These are phyloP conservation scores for Crambe crambe DNA, from an alignment of 37 sponge, comb jelly and placozoan species.

Conservation along the genomic window DNA sequence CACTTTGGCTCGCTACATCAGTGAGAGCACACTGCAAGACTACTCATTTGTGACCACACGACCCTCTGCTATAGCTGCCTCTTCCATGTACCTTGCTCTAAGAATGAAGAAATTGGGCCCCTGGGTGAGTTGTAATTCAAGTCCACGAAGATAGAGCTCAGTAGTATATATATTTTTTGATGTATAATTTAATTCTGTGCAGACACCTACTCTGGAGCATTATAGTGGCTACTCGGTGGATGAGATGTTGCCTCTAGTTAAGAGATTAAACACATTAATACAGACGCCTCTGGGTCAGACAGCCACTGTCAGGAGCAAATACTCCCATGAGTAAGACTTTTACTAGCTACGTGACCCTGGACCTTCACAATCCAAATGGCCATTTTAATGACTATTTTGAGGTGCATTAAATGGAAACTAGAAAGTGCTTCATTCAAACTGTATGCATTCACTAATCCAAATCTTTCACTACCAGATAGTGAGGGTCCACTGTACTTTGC, in stretches of 20 bases:
- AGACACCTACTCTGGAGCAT: constrained; percentile 86
- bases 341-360: not conserved
- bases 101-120: constrained; percentile 78
- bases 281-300: constrained; percentile 50
- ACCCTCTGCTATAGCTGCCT: constrained; percentile 87
- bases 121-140: constrained; percentile 66
- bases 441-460: no score
- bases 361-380: no score
- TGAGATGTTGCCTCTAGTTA: constrained; percentile 69
- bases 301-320: constrained; percentile 87
- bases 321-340: constrained; percentile 86
- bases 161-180: not conserved
- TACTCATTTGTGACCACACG: constrained; percentile 80
- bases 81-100: constrained; percentile 88
- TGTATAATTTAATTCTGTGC: not conserved
- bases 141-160: not conserved
- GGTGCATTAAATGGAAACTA: no score
- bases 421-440: no score
- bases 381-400: no score
- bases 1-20: constrained; percentile 92
- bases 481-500: not conserved
- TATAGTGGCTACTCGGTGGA: constrained; percentile 75
- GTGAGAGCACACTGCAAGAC: constrained; percentile 93
- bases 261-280: constrained; percentile 78
- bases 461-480: not conserved